A percentile compares a stretch with the other conserved stretches of the same genome.
phyloP scores from a whole-genome alignment of 2,113 vertebrate genomes.

The Gymnogyps californianus region DNA sequence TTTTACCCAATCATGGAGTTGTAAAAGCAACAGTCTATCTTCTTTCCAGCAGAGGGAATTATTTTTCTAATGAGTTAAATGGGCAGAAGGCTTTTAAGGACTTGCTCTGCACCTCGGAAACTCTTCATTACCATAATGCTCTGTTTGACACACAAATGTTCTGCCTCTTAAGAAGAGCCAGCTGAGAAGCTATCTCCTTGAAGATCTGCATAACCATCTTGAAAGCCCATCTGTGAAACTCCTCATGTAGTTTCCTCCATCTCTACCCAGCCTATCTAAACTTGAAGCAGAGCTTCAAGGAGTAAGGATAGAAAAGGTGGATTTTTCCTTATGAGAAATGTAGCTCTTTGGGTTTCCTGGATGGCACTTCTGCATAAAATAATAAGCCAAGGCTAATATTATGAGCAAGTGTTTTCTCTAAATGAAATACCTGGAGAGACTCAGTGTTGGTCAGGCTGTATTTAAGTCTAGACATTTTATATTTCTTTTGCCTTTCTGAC shows the following conservation, averaged over 20 bases:
- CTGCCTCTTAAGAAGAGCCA: neutral
- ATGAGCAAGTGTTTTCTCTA: neutral
- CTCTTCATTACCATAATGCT: neutral
- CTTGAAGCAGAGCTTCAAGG: neutral
- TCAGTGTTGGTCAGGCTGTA: neutral
- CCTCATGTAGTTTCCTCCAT: neutral
- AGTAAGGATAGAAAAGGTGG: neutral
- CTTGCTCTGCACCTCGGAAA: neutral
- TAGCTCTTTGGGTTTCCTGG: neutral
- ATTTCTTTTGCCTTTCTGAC: neutral
- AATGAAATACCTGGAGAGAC: neutral
- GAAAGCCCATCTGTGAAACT: neutral
- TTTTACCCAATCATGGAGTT: neutral
- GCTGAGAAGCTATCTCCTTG: neutral
- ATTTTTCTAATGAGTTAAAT: neutral
- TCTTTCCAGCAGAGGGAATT: neutral
- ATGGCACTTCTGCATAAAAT: neutral
- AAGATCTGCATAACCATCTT: neutral
- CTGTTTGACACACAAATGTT: neutral
- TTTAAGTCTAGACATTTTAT: neutral
- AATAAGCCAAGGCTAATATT: neutral
- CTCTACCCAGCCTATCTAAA: neutral
- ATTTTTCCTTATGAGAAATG: neutral
- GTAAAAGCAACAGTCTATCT: neutral
- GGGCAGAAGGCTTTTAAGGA: neutral